phyloP scores from a whole-genome alignment of 92 coral and sea anemone species.

The Galaxea fascicularis region DNA sequence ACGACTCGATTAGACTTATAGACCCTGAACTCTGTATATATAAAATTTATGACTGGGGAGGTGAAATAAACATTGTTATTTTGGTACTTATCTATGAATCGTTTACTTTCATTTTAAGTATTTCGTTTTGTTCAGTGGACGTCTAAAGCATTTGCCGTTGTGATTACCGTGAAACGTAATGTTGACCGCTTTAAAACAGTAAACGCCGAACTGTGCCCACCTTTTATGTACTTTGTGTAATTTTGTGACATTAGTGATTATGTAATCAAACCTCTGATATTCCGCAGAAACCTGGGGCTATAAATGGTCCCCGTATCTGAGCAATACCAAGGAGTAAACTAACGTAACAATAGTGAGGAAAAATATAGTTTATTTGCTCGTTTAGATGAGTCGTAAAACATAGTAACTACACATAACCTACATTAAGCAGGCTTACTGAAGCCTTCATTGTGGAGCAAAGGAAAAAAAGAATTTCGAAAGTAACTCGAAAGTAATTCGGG shows the following conservation, averaged over 20 bases:
- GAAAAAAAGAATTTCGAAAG: too few species aligned
- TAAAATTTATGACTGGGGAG: conserved; percentile 7
- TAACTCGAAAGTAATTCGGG: too few species aligned
- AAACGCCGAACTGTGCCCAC: too few species aligned
- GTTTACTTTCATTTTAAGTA: neutral
- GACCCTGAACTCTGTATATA: conserved; percentile 31
- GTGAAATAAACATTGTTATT: conserved; percentile 31
- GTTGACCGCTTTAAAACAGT: too few species aligned
- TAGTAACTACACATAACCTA: too few species aligned
- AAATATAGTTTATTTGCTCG: neutral
- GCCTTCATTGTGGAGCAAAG: too few species aligned
- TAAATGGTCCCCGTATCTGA: too few species aligned
- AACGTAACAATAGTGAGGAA: neutral
- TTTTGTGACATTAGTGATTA: neutral
- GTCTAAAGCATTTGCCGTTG: neutral
- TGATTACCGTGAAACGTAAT: neutral
- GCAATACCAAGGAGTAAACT: neutral
- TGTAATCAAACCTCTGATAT: neutral
- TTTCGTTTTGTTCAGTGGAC: neutral
- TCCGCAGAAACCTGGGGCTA: too few species aligned
- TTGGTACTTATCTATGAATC: conserved; percentile 1
- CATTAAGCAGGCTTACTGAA: too few species aligned
- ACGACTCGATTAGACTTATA: conserved; percentile 14
- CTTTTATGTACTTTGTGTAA: too few species aligned
- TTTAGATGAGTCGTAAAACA: neutral